phyloP scores from a whole-genome alignment of 2,888 invertebrate genomes.

The Cataglyphis altisquamis region DNA sequence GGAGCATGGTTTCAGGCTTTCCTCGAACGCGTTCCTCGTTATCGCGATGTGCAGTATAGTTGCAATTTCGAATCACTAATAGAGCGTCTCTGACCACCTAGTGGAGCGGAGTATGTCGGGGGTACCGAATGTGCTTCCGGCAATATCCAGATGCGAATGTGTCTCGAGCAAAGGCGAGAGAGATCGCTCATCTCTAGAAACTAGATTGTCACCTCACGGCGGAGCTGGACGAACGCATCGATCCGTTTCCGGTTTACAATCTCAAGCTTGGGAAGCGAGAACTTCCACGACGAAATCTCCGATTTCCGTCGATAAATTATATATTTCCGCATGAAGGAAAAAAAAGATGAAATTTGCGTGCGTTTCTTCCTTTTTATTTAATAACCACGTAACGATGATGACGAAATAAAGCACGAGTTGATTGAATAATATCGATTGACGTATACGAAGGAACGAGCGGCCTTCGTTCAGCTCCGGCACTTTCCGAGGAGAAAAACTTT shows the following conservation, averaged over 20 bases:
- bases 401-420: slow-evolving; percentile 15
- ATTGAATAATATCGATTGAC: slow-evolving; percentile 13
- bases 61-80: slow-evolving; percentile 69
- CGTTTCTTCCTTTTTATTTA: background rate
- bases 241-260: slow-evolving; percentile 7
- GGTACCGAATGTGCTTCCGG: slow-evolving; percentile 31
- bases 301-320: slow-evolving; percentile 22
- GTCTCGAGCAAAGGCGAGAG: slow-evolving; percentile 28
- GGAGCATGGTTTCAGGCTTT: slow-evolving; percentile 60
- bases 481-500: slow-evolving; percentile 34
- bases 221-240: slow-evolving; percentile 38
- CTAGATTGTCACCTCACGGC: slow-evolving; percentile 56
- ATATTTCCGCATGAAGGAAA: background rate
- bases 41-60: slow-evolving; percentile 68
- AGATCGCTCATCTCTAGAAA: slow-evolving; percentile 48
- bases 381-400: background rate
- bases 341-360: background rate
- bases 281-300: background rate
- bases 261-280: slow-evolving; percentile 1
- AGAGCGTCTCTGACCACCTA: slow-evolving; percentile 32
- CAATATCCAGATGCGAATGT: slow-evolving; percentile 41
- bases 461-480: slow-evolving; percentile 49
- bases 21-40: slow-evolving; percentile 63
- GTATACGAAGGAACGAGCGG: slow-evolving; percentile 29
- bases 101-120: slow-evolving; percentile 51